Evolutionary conservation across 37 sponge, comb jelly and placozoan species (phyloP).

Genomic region (Spongilla lacustris): DNA sequence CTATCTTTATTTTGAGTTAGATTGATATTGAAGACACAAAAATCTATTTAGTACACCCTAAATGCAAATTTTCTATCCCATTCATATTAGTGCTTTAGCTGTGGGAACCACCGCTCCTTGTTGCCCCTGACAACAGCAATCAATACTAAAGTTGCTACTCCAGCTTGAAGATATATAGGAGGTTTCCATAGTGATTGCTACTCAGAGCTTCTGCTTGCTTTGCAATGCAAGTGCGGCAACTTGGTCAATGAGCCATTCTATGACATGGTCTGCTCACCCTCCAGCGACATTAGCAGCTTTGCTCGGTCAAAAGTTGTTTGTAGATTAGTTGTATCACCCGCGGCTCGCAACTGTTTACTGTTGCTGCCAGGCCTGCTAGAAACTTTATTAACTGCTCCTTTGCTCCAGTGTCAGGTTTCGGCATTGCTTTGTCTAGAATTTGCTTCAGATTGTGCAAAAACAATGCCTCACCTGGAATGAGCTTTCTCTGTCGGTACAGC

Average conservation of each 20-base stretch:
- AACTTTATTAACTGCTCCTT: constrained; percentile 42
- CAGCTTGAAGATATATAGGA: no score
- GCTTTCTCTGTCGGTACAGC: neutral
- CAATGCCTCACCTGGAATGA: constrained; percentile 43
- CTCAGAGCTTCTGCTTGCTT: constrained; percentile 41
- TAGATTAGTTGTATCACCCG: constrained; percentile 26
- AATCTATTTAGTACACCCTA: no score
- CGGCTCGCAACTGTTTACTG: constrained; percentile 33
- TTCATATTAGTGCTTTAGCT: no score
- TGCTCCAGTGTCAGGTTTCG: constrained; percentile 31
- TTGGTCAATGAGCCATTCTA: constrained; percentile 18
- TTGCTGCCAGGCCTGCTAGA: constrained; percentile 38
- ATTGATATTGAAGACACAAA: no score
- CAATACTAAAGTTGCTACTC: no score
- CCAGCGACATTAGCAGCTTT: constrained; percentile 21
- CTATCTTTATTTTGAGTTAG: no score
- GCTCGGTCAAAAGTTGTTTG: constrained; percentile 18
- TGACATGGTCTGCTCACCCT: neutral
- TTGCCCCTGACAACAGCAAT: no score
- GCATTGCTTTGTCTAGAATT: constrained; percentile 61
- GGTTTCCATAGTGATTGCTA: no score
- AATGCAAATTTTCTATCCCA: no score
- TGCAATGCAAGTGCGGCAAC: constrained; percentile 21
- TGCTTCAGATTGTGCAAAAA: constrained; percentile 51
- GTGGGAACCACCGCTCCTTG: no score